phyloP scores from a whole-genome alignment of 2,797 vertebrate species.

The Zenarchopterus dispar region DNA sequence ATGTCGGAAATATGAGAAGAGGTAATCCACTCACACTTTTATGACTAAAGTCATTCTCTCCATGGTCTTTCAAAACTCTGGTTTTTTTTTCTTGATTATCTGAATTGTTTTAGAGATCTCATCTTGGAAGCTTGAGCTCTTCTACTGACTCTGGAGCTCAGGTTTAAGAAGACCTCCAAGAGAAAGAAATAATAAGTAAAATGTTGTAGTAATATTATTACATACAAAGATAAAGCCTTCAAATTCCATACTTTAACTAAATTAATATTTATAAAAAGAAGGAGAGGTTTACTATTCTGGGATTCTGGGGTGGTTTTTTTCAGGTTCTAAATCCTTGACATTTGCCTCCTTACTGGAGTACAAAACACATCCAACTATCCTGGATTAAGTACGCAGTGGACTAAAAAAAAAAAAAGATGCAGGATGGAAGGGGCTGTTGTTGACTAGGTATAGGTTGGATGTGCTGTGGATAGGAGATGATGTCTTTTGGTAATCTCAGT shows the following conservation, averaged over 20 bases:
- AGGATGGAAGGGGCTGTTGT: too few relatives aligned
- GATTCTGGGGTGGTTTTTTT: too few relatives aligned
- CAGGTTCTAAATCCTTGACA: too few relatives aligned
- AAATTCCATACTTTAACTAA: slow-evolving; percentile 29
- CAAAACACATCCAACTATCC: too few relatives aligned
- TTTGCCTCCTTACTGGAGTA: too few relatives aligned
- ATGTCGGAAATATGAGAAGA: slow-evolving; percentile 70
- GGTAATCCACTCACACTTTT: slow-evolving; percentile 67
- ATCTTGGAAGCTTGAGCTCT: slow-evolving; percentile 54
- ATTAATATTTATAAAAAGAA: slow-evolving; percentile 31
- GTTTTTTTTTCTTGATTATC: slow-evolving; percentile 64
- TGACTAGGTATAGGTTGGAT: too few relatives aligned
- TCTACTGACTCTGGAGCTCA: slow-evolving; percentile 29
- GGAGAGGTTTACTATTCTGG: too few relatives aligned
- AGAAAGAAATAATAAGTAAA: slow-evolving; percentile 33
- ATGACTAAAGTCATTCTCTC: slow-evolving; percentile 60
- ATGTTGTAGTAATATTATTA: slow-evolving; percentile 39
- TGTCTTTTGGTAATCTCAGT: too few relatives aligned
- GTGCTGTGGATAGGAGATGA: too few relatives aligned
- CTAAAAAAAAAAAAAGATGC: too few relatives aligned
- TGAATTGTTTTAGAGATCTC: slow-evolving; percentile 56
- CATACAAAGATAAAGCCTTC: slow-evolving; percentile 17
- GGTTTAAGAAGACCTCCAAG: slow-evolving; percentile 31
- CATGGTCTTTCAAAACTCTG: slow-evolving; percentile 51
- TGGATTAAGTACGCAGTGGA: too few relatives aligned